phyloP scores from a whole-genome alignment of 2,888 invertebrate genomes.

The Patella depressa region DNA sequence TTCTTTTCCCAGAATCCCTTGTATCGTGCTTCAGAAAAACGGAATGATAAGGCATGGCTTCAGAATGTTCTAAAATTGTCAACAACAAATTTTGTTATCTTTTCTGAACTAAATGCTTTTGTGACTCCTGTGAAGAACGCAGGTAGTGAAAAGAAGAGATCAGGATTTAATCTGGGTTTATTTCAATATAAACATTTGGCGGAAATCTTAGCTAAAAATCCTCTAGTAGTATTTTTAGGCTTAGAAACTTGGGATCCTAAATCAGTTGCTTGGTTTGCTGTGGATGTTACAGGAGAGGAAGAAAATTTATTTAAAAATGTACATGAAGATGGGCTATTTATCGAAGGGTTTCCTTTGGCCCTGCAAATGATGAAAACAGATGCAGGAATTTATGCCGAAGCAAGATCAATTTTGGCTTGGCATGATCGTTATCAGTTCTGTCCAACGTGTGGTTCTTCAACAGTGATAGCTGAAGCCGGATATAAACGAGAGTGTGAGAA shows the following conservation, averaged over 20 bases:
- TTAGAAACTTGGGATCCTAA: conserved; percentile 46
- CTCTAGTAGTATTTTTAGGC: conserved; percentile 62
- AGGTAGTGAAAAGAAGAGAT: conserved; percentile 27
- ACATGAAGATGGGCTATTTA: conserved; percentile 43
- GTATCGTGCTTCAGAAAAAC: conserved; percentile 61
- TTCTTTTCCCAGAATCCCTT: conserved; percentile 63
- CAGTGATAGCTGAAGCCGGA: conserved; percentile 64
- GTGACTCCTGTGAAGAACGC: conserved; percentile 36
- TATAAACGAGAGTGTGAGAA: conserved; percentile 65
- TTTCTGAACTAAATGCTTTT: conserved; percentile 56
- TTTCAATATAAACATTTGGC: conserved; percentile 51
- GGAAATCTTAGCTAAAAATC: conserved; percentile 43
- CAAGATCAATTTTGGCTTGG: conserved; percentile 71
- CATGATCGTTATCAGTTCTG: conserved; percentile 71
- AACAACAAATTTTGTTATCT: conserved; percentile 60
- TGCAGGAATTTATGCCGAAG: conserved; percentile 69
- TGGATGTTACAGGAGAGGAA: conserved; percentile 50
- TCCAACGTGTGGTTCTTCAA: conserved; percentile 70
- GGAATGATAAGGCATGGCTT: conserved; percentile 66
- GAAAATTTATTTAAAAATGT: conserved; percentile 39
- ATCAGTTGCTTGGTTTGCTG: conserved; percentile 63
- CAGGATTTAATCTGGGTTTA: conserved; percentile 42
- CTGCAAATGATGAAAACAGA: conserved; percentile 59
- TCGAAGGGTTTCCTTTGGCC: conserved; percentile 49
- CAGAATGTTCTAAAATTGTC: conserved; percentile 44